Evolutionary conservation across 2,888 invertebrate genomes (phyloP).

Genomic region (Iselma pallidipennis): DNA sequence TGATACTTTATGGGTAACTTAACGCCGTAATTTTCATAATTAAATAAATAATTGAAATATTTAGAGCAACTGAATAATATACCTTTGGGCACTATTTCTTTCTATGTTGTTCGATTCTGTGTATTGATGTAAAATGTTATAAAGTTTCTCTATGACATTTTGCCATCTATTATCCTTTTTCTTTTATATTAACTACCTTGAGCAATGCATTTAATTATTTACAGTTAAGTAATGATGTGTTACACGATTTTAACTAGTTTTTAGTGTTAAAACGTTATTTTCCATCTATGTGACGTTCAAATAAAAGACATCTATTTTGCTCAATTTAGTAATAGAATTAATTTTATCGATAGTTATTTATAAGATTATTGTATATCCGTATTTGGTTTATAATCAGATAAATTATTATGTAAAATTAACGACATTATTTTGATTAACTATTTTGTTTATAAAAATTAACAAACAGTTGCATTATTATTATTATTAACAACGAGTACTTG

Average conservation of each 20-base stretch:
- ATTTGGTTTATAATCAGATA: neutral
- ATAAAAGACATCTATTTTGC: neutral
- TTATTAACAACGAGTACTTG: neutral
- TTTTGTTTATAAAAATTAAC: neutral
- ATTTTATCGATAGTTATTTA: constrained; percentile 1
- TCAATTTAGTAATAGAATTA: neutral
- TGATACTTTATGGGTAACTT: constrained; percentile 43
- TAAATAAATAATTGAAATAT: constrained; percentile 34
- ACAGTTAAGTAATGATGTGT: constrained; percentile 51
- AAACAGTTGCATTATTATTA: neutral
- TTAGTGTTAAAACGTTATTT: constrained; percentile 9
- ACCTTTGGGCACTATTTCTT: constrained; percentile 7
- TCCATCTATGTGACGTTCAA: constrained; percentile 8
- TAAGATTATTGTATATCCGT: constrained; percentile 1
- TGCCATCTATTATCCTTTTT: neutral
- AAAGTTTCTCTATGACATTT: constrained; percentile 1
- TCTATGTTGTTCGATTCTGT: too few species aligned
- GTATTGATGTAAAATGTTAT: neutral
- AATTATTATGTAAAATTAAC: neutral
- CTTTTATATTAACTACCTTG: constrained; percentile 20
- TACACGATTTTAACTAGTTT: constrained; percentile 13
- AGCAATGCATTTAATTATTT: constrained; percentile 28
- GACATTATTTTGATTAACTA: neutral
- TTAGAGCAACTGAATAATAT: constrained; percentile 31
- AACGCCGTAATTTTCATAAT: constrained; percentile 37